Evolutionary conservation across 2,797 vertebrate genomes (phyloP), one percentile per base, ranked within the genome.

Genomic region (Meda fulgida): DNA sequence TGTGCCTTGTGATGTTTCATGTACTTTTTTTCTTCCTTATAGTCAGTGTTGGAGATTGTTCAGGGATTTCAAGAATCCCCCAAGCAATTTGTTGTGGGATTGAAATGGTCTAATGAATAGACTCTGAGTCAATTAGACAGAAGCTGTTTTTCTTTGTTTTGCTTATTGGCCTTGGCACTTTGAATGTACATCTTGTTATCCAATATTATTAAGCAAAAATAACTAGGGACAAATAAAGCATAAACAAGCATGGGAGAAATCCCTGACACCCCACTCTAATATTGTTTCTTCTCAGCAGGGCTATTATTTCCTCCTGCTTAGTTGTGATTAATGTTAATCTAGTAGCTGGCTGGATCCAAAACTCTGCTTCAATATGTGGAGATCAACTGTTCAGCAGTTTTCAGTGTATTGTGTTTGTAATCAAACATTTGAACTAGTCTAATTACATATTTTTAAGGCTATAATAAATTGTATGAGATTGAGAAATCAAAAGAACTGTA

Each of bases 51-150:
- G 78, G 88, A 91, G 92, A 94, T 94, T 94, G 94, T 89, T 91
- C 84, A 90, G 94, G 92, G 93, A 92, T 89, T 93, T 93, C 86
- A 92, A 88, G 89, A 93, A 92, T 83, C 84, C 93, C 92, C 91
- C 86, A 91, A 94, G 92, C 94, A 94, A 89, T 89, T 88, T 88
- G 83, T 91, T 90, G 87, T 89, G 67, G 87, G 87, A 88, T 91
- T 90, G 89, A 92, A 93, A 90, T 91, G 90, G 89, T 92, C 85
- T 93, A 94, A 94, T 93, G 92, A 94, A 93, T 91, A 92, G 90
- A 87, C 88, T 88, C 76, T 40, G 84, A 91, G 92, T 93, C 93
- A 94, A 91, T 94, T 93, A 93, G 89, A 91, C 85, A 79, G 84
- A 85, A 84, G 87, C 90, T 88, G 87, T 89, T 88, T 89, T 90